Conservation (phyloP, 2,113 vertebrate genomes). For the Zosterops japonicus region DNA sequence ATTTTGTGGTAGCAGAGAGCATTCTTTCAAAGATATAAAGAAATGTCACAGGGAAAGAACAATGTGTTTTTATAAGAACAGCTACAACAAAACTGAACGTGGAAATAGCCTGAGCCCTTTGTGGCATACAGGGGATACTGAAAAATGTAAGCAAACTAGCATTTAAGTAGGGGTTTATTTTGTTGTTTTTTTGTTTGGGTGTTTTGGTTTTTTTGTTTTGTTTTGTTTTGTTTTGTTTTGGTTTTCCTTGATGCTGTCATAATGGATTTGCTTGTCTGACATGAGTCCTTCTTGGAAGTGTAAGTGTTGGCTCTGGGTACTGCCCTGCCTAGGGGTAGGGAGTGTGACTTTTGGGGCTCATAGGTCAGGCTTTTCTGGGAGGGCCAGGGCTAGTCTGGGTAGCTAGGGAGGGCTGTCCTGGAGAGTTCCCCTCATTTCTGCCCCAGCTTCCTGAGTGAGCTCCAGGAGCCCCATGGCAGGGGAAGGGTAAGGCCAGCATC, state of each 20-base stretch:
- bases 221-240: background rate
- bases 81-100: background rate
- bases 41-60: background rate
- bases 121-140: background rate
- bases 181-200: too few relatives aligned
- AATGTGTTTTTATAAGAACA: background rate
- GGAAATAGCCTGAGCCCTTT: background rate
- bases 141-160: background rate
- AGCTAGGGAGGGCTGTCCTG: background rate
- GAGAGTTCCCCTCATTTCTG: background rate
- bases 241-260: background rate
- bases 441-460: background rate
- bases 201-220: background rate
- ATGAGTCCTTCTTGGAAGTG: background rate
- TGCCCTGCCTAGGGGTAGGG: accelerated
- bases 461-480: background rate
- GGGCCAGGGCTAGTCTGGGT: background rate
- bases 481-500: background rate
- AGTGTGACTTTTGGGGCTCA: background rate
- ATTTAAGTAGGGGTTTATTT: background rate
- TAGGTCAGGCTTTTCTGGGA: background rate
- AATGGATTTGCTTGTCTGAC: background rate
- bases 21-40: slow-evolving; percentile 7
- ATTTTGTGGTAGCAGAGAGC: background rate
- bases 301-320: background rate